Conservation (phyloP, 2,888 invertebrate species). For the Pandemis cinnamomeana region DNA sequence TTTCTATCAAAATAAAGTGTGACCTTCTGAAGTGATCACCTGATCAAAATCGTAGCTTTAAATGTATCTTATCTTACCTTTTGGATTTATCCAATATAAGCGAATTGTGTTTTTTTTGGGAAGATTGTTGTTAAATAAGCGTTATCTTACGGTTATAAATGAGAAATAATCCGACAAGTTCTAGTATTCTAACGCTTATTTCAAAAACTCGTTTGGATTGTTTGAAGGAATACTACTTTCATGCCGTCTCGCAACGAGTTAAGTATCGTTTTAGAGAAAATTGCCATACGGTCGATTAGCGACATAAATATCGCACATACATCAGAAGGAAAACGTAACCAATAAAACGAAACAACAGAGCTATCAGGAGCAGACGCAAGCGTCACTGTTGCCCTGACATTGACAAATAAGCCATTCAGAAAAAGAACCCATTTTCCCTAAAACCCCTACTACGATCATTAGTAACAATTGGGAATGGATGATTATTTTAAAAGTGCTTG, state of each 20-base stretch:
- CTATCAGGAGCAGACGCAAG: slow-evolving; percentile 75
- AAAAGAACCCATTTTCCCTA: slow-evolving; percentile 71
- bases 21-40: too few relatives aligned
- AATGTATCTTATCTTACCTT: too few relatives aligned
- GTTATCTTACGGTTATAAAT: too few relatives aligned
- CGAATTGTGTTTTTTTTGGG: too few relatives aligned
- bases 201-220: neutral
- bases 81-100: too few relatives aligned
- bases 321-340: slow-evolving; percentile 61
- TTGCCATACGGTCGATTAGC: slow-evolving; percentile 42
- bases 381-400: slow-evolving; percentile 72
- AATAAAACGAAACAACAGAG: slow-evolving; percentile 74
- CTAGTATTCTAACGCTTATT: neutral
- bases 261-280: slow-evolving; percentile 29
- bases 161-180: too few relatives aligned
- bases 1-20: too few relatives aligned
- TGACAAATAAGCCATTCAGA: slow-evolving; percentile 78
- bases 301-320: slow-evolving; percentile 46
- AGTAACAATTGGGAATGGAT: too few relatives aligned
- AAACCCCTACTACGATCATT: slow-evolving; percentile 64
- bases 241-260: neutral
- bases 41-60: too few relatives aligned
- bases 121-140: too few relatives aligned
- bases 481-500: too few relatives aligned
- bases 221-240: neutral